These are phyloP conservation scores for Apogon hyalosoma DNA, from an alignment of 2,797 vertebrate species.

Conservation along the genomic window DNA sequence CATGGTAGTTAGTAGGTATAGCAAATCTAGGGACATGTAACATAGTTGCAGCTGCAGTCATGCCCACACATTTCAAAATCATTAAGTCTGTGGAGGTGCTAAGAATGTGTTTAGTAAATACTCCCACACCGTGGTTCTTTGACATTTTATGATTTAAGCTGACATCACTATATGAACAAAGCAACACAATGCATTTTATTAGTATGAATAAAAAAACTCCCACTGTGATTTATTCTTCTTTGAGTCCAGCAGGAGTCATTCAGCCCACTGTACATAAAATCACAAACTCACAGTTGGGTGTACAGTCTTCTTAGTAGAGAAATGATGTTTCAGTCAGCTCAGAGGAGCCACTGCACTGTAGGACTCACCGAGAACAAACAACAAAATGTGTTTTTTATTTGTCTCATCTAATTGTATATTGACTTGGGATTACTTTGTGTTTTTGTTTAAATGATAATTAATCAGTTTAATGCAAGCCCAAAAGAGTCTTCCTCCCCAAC, in stretches of 20 bases:
- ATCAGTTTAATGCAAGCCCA: conserved; percentile 46
- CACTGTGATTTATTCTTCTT: conserved; percentile 8
- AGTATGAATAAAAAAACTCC: conserved; percentile 19
- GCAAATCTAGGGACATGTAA: not conserved
- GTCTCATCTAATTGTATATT: conserved; percentile 64
- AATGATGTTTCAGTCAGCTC: conserved; percentile 28
- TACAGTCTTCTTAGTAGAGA: conserved; percentile 15
- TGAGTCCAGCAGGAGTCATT: conserved; percentile 24
- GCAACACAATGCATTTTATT: conserved; percentile 13
- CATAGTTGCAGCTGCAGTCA: conserved; percentile 3
- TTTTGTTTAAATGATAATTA: conserved; percentile 62
- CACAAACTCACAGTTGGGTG: not conserved
- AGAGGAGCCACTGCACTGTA: conserved; percentile 29
- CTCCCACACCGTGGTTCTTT: conserved; percentile 23
- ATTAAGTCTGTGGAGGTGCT: conserved; percentile 15
- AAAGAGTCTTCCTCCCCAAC: conserved; percentile 44
- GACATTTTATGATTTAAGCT: conserved; percentile 14
- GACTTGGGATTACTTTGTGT: conserved; percentile 61
- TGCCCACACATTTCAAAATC: conserved; percentile 26
- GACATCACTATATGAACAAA: conserved; percentile 17
- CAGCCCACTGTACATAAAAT: conserved; percentile 15
- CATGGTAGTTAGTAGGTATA: not conserved
- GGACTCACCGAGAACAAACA: conserved; percentile 40
- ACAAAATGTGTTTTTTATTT: conserved; percentile 51
- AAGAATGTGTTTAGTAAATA: conserved; percentile 38